Base-by-base conservation (phyloP, 2,113 vertebrate species). In the Neotoma lepida region DNA sequence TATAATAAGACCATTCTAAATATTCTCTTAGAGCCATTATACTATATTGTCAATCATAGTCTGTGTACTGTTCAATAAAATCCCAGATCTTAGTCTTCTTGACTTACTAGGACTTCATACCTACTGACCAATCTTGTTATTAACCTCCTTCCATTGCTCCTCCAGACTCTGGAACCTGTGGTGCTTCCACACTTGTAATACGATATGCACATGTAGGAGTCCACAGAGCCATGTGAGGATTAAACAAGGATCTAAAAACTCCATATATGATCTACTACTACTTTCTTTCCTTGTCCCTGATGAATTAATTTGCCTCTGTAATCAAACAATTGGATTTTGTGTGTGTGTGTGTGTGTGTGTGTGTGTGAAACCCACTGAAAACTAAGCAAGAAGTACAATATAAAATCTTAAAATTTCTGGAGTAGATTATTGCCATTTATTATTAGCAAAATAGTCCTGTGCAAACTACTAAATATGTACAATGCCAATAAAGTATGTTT, bases 341-440 rank as follows among this genome's bases (percentile, higher is more conserved):
- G 63, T 33, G 63, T 51, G 51, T 51, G 51, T 51, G 51, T 51
- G 51, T 51, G 51, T 51, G 51, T 51, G 51, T 51, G 51, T 51
- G 51, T 51, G 51, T 51, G 51, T 51, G 51, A 63, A 68, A 24
- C 10, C 39, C 26, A 68, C 12, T 78, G 17, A 85, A 46, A 58
- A 68, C 7, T 61, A 87, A 70, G 28, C 8, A 54, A 71, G 22
- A 24, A 73, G 39, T 15, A 86, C 6, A 64, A 13, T 71, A 78
- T 56, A 20, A 39, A 54, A 44, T 63, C 9, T 39, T 24, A 56
- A 66, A 68, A 49, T 66, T 77, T 84, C 17, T 61, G 1, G 17
- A 20, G 18, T 49, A 33, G 61, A 94, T 63, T 64, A 90, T 39
- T 66, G 24, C 4, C 46, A 77, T 84, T 86, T 90, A 86, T 56